These are phyloP conservation scores for Epizoanthus rinbou DNA, from an alignment of 92 coral and sea anemone genomes.

Conservation along the genomic window DNA sequence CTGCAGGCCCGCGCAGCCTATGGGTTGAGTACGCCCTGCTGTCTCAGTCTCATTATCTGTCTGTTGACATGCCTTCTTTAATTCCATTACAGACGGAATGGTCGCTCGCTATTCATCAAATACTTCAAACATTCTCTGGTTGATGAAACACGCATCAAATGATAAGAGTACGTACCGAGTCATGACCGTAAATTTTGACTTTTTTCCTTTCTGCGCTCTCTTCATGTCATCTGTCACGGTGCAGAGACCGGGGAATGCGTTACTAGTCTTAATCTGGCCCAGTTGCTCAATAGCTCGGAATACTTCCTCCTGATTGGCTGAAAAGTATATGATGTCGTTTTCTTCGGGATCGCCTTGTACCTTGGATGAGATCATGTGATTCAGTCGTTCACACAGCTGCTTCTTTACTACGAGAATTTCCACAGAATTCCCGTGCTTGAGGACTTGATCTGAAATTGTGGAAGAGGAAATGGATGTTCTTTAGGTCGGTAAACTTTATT, in stretches of 20 bases:
- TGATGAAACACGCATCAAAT: no score
- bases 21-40: no score
- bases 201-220: conserved; percentile 84
- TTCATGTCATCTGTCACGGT: conserved; percentile 87
- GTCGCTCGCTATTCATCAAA: neutral
- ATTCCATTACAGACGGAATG: no score
- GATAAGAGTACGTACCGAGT: conserved; percentile 74
- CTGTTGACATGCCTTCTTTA: no score
- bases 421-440: conserved; percentile 95
- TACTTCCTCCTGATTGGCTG: conserved; percentile 96
- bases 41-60: no score
- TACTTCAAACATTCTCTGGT: neutral
- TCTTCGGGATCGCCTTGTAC: conserved; percentile 96
- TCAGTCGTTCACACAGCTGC: conserved; percentile 90
- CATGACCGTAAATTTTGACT: conserved; percentile 83
- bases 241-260: conserved; percentile 91
- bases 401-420: conserved; percentile 95
- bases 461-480: neutral
- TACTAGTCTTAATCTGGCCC: conserved; percentile 94
- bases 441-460: conserved; percentile 80
- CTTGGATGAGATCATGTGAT: conserved; percentile 88
- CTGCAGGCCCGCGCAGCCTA: no score
- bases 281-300: conserved; percentile 85
- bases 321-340: conserved; percentile 92
- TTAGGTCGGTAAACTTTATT: no score